A percentile compares a stretch with the other conserved stretches of the same genome.
Conservation (phyloP, 92 coral and sea anemone species). For the Siderastrea radians region DNA sequence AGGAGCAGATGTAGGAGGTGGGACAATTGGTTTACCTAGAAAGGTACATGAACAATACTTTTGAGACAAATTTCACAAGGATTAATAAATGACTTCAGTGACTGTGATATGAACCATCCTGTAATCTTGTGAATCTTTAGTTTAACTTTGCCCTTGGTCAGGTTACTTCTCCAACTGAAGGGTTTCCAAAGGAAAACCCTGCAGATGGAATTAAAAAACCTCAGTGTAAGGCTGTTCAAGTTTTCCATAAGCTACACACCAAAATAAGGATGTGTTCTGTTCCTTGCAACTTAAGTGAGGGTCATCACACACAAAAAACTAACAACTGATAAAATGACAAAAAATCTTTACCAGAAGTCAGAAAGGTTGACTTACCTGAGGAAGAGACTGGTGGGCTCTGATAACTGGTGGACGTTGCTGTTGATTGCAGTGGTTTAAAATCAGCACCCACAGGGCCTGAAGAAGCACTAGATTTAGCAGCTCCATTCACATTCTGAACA, state of each 20-base stretch:
- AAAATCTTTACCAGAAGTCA: too few relatives aligned
- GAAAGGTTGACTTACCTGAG: constrained; percentile 52
- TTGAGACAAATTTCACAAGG: too few relatives aligned
- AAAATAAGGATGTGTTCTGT: too few relatives aligned
- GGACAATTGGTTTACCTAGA: constrained; percentile 76
- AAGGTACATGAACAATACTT: background rate
- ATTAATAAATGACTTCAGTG: background rate
- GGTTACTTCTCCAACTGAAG: too few relatives aligned
- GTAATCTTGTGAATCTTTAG: too few relatives aligned
- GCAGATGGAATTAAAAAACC: too few relatives aligned
- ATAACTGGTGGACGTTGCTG: constrained; percentile 74
- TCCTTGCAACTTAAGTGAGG: background rate
- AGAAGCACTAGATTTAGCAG: constrained; percentile 75
- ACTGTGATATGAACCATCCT: background rate
- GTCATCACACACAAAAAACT: background rate
- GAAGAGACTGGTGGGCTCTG: constrained; percentile 91
- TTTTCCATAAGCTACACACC: too few relatives aligned
- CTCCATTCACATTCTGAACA: constrained; percentile 85
- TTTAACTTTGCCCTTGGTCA: too few relatives aligned
- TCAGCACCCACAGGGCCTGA: constrained; percentile 99
- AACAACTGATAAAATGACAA: too few relatives aligned
- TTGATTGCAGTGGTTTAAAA: constrained; percentile 88
- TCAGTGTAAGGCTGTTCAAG: too few relatives aligned
- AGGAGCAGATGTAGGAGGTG: constrained; percentile 71
- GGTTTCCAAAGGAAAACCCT: too few relatives aligned